Base-by-base conservation (phyloP, 2,888 invertebrate species). In the Palloptera scutellata region DNA sequence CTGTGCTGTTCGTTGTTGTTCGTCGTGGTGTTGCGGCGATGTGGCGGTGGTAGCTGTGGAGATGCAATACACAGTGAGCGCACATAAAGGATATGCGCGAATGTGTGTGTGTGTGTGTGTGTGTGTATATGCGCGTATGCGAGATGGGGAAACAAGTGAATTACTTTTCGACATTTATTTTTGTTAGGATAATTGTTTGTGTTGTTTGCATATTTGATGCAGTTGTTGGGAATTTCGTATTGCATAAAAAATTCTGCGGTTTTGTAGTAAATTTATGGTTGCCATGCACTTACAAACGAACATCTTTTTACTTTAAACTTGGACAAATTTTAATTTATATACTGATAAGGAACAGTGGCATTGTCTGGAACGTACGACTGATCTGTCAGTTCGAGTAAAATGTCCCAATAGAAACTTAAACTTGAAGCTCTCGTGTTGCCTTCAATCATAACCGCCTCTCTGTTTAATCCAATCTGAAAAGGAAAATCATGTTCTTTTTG, bases 61-160 rank as follows among this genome's bases (percentile, higher is more conserved):
- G 52, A 53, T 53, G 12, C 19, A 45, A 62, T 66, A 30, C 53
- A 61, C 30, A 65, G 57, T 64, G 48, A 64, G 57, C 30, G 53
- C 15, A 15, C 62, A 43, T 41, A 12, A 61, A 43, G 1, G 1
- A n/a, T 11, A 13, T 54, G 19, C 17, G 1, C 41, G 15, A 17
- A n/a, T 62, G 61, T 55, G 20, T 45, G 43, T 40, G 19, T 15
- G 17, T 41, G 17, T 30, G 45, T 30, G 17, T n/a, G 52, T 9
- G 10, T 30, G n/a, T 42, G 43, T 54, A 15, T 54, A 19, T 62
- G n/a, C 55, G 5, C 41, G n/a, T 42, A 48, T 51, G 51, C 17
- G 17, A 20, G n/a, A 55, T 45, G 30, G 30, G 20, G 60, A 43
- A 66, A 61, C 60, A 61, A 61, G 61, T 40, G 15, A 43, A 45